Conservation (phyloP, 2,888 invertebrate species). For the Mactromeris polynyma region DNA sequence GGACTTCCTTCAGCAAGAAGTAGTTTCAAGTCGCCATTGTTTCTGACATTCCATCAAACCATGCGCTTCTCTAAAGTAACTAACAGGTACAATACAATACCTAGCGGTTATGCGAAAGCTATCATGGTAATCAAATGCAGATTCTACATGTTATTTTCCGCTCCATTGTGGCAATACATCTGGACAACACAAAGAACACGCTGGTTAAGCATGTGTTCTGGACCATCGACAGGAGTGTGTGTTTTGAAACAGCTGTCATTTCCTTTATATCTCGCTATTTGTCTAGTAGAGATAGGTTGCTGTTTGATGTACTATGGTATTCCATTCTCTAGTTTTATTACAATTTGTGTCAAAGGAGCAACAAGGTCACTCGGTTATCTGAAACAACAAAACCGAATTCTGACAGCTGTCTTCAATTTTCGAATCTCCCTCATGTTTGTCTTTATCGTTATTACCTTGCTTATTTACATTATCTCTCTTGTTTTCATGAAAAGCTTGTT, state of each 20-base stretch:
- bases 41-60: slow-evolving; percentile 33
- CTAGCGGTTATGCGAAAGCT: slow-evolving; percentile 46
- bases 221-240: too few relatives aligned
- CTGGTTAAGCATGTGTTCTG: not conserved
- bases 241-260: not conserved
- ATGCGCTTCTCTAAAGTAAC: slow-evolving; percentile 27
- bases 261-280: slow-evolving; percentile 28
- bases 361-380: slow-evolving; percentile 19
- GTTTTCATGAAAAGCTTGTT: slow-evolving; percentile 29
- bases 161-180: slow-evolving; percentile 41
- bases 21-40: slow-evolving; percentile 38
- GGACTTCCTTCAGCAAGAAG: slow-evolving; percentile 18
- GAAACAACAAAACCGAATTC: not conserved
- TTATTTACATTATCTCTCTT: slow-evolving; percentile 18
- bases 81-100: not conserved
- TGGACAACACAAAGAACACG: slow-evolving; percentile 33
- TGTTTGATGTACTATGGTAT: slow-evolving; percentile 44
- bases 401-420: not conserved
- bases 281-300: slow-evolving; percentile 25
- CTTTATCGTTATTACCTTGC: slow-evolving; percentile 2
- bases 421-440: not conserved
- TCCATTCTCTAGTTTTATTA: slow-evolving; percentile 46
- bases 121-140: slow-evolving; percentile 39
- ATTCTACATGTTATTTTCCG: slow-evolving; percentile 59
- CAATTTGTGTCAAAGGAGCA: slow-evolving; percentile 37